phyloP scores from a whole-genome alignment of 2,888 invertebrate genomes.

The Meiosimyza platycephala region DNA sequence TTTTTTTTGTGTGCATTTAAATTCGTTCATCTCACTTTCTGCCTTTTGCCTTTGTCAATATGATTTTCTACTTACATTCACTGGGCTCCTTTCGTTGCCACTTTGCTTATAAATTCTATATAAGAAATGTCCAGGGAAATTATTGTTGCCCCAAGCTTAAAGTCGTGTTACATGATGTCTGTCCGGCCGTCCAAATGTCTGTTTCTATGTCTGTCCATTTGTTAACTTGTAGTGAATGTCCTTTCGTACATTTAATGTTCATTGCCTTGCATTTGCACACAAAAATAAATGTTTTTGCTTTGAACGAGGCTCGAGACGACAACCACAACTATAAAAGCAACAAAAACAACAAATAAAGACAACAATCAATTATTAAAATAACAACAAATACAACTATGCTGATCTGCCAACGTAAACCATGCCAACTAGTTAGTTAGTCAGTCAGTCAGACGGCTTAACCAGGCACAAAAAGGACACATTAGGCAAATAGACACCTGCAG shows the following conservation, averaged over 20 bases:
- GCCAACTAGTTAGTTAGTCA: too few species aligned
- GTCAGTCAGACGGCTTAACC: not conserved
- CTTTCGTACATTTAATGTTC: not conserved
- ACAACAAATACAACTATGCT: not conserved
- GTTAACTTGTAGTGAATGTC: not conserved
- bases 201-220: too few species aligned
- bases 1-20: too few species aligned
- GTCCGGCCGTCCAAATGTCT: not conserved
- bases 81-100: not conserved
- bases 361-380: conserved; percentile 33
- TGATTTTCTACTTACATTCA: too few species aligned
- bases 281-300: conserved; percentile 8
- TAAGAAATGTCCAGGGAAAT: conserved; percentile 17
- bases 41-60: too few species aligned
- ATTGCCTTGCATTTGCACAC: conserved; percentile 3
- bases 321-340: not conserved
- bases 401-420: not conserved
- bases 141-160: not conserved
- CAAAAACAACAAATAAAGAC: conserved; percentile 9
- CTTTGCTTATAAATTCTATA: conserved; percentile 8
- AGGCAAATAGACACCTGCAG: conserved; percentile 20
- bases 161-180: not conserved
- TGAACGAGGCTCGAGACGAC: not conserved
- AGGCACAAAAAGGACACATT: conserved; percentile 12
- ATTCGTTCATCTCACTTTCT: too few species aligned